These are phyloP conservation scores for Habropoda laboriosa DNA, from an alignment of 1,140 invertebrate species.

Conservation along the genomic window DNA sequence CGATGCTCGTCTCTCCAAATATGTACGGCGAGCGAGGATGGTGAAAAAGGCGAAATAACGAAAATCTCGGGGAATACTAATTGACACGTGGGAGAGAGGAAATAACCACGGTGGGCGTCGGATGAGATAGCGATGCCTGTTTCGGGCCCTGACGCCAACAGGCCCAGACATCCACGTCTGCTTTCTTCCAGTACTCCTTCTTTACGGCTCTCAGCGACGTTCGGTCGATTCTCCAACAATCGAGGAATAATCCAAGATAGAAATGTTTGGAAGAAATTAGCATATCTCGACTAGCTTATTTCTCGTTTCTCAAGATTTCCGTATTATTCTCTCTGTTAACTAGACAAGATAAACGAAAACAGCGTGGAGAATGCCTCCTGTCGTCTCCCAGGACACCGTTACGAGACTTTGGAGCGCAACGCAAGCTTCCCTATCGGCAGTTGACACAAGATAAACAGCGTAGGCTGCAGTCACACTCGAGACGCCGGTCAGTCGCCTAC, in stretches of 20 bases:
- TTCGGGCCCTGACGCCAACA: background rate
- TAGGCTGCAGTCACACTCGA: conserved; percentile 11
- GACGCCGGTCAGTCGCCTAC: conserved; percentile 45
- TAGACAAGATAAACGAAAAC: background rate
- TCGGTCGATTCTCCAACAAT: background rate
- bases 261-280: no score
- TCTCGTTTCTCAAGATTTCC: no score
- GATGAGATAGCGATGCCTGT: background rate
- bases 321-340: no score
- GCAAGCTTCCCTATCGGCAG: conserved; percentile 53
- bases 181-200: no score
- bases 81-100: conserved; percentile 24
- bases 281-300: no score
- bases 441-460: conserved; percentile 67
- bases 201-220: background rate
- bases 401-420: conserved; percentile 19
- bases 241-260: no score
- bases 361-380: background rate
- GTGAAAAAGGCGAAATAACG: background rate
- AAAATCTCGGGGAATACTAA: conserved; percentile 21
- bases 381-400: background rate
- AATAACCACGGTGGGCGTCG: conserved; percentile 3
- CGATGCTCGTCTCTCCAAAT: background rate
- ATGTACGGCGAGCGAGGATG: background rate
- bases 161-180: background rate